A percentile compares a stretch with the other conserved stretches of the same genome.
These are phyloP conservation scores for Charina bottae DNA, from an alignment of 2,113 vertebrate species.

Conservation along the genomic window DNA sequence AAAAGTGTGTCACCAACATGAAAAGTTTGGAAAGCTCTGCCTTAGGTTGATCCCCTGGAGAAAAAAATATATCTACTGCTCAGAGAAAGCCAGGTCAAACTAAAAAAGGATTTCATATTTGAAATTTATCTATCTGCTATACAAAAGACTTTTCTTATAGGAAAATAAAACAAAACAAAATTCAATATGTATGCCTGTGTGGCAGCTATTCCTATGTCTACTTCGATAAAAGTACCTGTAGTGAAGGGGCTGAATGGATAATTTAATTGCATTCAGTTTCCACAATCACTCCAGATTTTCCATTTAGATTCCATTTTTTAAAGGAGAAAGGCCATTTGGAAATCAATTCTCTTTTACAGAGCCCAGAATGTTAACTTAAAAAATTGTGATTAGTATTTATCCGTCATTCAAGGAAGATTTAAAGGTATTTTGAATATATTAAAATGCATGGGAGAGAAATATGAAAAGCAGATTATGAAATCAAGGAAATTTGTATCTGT, in stretches of 20 bases:
- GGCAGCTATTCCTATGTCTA: neutral
- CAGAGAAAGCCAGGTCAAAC: neutral
- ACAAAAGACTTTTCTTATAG: neutral
- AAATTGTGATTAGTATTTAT: conserved; percentile 23
- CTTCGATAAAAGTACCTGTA: neutral
- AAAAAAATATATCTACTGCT: neutral
- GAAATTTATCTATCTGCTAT: neutral
- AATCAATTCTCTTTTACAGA: conserved; percentile 10
- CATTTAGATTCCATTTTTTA: neutral
- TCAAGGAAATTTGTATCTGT: conserved; percentile 15
- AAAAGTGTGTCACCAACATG: too few species aligned
- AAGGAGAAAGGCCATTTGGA: accelerated
- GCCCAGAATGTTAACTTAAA: conserved; percentile 28
- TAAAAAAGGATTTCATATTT: conserved; percentile 28
- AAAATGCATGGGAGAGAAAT: conserved; percentile 44
- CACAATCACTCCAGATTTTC: neutral
- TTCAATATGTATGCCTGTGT: neutral
- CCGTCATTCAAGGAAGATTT: conserved; percentile 45
- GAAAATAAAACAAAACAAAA: neutral
- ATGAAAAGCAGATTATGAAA: conserved; percentile 44
- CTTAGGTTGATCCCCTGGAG: neutral
- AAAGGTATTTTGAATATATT: conserved; percentile 42
- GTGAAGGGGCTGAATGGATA: conserved; percentile 20
- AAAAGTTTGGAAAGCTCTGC: too few species aligned
- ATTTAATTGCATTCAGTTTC: conserved; percentile 43